A percentile compares a stretch with the other conserved stretches of the same genome.
Evolutionary conservation across 2,113 vertebrate species (phyloP).

Genomic region (Cinclus mexicanus): DNA sequence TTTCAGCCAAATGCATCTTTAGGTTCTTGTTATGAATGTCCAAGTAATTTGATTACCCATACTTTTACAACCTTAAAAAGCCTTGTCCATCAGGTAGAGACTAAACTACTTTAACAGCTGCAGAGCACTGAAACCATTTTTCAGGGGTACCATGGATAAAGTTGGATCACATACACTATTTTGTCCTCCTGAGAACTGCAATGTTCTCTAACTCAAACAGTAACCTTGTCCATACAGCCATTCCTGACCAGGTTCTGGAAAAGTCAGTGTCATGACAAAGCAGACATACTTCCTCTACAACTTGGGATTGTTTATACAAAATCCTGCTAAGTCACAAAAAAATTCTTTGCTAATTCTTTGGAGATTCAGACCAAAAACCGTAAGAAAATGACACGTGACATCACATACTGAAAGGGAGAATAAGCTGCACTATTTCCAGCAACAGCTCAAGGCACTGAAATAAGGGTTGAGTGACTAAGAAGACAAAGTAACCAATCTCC

Average conservation of each 20-base stretch:
- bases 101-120: neutral
- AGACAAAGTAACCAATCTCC: neutral
- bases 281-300: neutral
- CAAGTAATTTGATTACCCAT: neutral
- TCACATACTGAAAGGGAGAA: neutral
- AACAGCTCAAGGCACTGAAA: neutral
- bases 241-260: neutral
- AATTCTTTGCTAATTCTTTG: neutral
- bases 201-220: neutral
- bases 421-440: neutral
- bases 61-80: neutral
- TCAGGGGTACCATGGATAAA: neutral
- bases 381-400: neutral
- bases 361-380: neutral
- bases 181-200: neutral
- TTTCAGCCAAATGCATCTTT: neutral
- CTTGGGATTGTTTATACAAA: rapidly evolving
- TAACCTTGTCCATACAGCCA: neutral
- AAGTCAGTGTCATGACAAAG: neutral
- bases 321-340: neutral
- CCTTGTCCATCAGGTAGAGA: neutral
- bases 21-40: neutral
- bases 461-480: neutral
- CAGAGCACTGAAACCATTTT: neutral
- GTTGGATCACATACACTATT: neutral